phyloP scores from a whole-genome alignment of 2,113 vertebrate genomes.

The Corythornis madagascariensis region DNA sequence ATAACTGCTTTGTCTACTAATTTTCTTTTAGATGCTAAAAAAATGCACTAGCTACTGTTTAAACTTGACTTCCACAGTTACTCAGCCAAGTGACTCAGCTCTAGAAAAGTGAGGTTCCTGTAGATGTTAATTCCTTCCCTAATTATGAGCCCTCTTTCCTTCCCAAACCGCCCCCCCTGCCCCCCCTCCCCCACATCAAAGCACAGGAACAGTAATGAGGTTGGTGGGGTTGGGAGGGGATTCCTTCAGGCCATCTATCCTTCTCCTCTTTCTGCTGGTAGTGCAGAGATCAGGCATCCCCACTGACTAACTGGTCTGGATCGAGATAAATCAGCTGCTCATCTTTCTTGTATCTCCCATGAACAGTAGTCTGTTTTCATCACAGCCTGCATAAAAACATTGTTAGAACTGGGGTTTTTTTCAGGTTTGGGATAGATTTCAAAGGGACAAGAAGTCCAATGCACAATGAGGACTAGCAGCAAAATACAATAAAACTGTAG shows the following conservation, averaged over 20 bases:
- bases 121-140: neutral
- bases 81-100: conserved; percentile 53
- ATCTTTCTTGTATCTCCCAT: neutral
- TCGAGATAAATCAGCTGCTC: neutral
- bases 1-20: conserved; percentile 56
- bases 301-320: neutral
- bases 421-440: neutral
- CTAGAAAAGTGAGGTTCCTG: neutral
- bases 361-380: neutral
- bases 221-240: neutral
- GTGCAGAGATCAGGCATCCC: neutral
- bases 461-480: neutral
- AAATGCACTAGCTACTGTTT: conserved; percentile 13
- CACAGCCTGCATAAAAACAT: neutral
- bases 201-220: neutral
- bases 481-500: neutral
- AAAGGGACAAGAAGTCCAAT: neutral
- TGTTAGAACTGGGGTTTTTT: neutral
- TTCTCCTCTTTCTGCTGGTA: neutral
- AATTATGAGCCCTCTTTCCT: neutral
- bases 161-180: neutral
- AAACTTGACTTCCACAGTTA: conserved; percentile 23
- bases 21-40: conserved; percentile 57
- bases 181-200: neutral
- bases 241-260: neutral